Evolutionary conservation across 2,888 invertebrate genomes (phyloP), one percentile per base, ranked within the genome.

Genomic region (Pristionchus mayeri): DNA sequence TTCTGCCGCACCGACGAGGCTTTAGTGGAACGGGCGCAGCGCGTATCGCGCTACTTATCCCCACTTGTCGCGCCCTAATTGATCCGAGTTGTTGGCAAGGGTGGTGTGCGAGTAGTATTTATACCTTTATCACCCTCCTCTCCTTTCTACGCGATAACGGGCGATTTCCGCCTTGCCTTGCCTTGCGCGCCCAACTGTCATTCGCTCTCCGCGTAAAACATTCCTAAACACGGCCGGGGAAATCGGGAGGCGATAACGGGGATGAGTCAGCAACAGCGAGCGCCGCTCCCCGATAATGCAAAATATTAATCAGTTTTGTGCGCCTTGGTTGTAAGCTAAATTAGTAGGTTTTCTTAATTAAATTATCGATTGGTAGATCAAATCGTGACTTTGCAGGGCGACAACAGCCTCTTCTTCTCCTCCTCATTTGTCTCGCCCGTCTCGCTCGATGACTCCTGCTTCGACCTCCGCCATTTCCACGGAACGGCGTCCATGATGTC

Each of bases 381-480:
- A n/a, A n/a, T n/a, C n/a, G n/a, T n/a, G n/a, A n/a, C n/a, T n/a
- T 71, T 71, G 9, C 6, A 82, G 81, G 81, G 81, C 40, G 81
- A 82, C 48, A 60, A 82, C 30, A 44, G 44, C 24, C 44, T 82
- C 52, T 75, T 84, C 84, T 84, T 84, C 75, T 84, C 84, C 24
- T 84, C 84, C 21, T 84, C 84, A 0, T 84, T 84, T 37, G 84
- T 87, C 27, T 89, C 89, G 24, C 88, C 87, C 44, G 87, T 89
- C n/a, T 89, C 89, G 2, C 87, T 89, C 30, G 88, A 89, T 86
- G 88, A 89, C 50, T 89, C 88, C 4, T 89, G 88, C 79, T 89
- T 89, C 81, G 89, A 89, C 37, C 82, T 89, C 16, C 85, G 78
- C n/a, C 86, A 85, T 44, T 30, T 54, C 57, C 84, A 34, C 83